Base-by-base conservation (phyloP, 2,113 vertebrate genomes). In the Phalacrocorax carbo region DNA sequence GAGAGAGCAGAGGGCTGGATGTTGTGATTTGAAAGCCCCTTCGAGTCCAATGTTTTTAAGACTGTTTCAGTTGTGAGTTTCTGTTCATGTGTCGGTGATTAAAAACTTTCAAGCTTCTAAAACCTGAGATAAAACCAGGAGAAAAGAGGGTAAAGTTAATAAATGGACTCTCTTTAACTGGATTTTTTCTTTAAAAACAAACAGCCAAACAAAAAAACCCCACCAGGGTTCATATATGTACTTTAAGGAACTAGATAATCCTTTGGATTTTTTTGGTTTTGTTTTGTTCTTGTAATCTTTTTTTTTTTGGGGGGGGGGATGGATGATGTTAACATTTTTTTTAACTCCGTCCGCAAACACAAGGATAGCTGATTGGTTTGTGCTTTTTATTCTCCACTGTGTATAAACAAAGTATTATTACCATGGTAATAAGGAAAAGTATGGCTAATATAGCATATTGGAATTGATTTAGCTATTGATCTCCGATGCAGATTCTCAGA, bases 171-270 rank as follows among this genome's bases (percentile, higher is more conserved):
- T 71, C 2, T 60, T 57, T 46, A 29, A 38, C 13, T 51, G 60
- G 55, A 16, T 15, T 72, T 88, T 86, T 68, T 36, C 48, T 75
- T 82, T 76, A 7, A 38, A 58, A 82, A 66, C 18, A 86, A 89
- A 2, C 26, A 72, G 7, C 5, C 34, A 73, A 79, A 36, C 7
- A 22, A 55, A 77, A 29, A 94, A 23, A 0, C 4, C 34, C 82
- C 7, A 0, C 8, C 58, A 22, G 25, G 22, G 34, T 75, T 90
- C 7, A 9, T 30, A 5, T 38, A 0, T 34, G 6, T 71, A 25
- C 19, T 86, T 94, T 81, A 17, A 89, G 77, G 69, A 93, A 61
- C 40, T 88, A 30, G 34, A 23, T 52, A 66, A 64, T 26, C 4
- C 6, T 83, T 81, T 69, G 29, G 32, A 13, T 7, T 57, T 81